Evolutionary conservation across 2,888 invertebrate species (phyloP), one percentile per base, ranked within the genome.

Genomic region (Perdita meconis): DNA sequence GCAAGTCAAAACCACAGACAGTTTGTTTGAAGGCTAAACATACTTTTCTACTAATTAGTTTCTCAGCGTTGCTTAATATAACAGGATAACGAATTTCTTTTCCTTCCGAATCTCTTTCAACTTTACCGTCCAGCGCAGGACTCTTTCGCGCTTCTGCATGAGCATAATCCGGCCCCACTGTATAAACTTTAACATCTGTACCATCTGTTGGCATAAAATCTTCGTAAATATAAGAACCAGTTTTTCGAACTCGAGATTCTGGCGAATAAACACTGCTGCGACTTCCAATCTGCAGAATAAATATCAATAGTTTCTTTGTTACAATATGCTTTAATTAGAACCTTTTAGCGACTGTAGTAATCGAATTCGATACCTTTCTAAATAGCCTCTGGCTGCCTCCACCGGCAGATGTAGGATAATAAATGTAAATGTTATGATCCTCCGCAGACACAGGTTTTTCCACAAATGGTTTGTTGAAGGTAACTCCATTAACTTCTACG

Each of bases 181-280:
- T 99, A 93, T 99, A 99, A 30, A 99, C 99, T 93, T 96, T 95
- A 57, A 92, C 92, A 67, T 92, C 92, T 1, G 94, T 94, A 93
- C 99, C 99, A 94, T 99, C 99, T 42, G 99, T 99, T 5, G 99
- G 99, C 98, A 99, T 99, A 93, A 99, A 99, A 93, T 99, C 99
- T 94, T 99, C 99, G 92, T 99, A 99, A 91, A 99, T 99, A 93
- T 97, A 99, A 12, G 98, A 99, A 53, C 99, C 99, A 59, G 97
- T 97, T 93, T 98, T 98, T 67, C 99, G 94, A 6, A 99, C 98
- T 88, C 98, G 95, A 53, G 98, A 98, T 93, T 98, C 98, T 6
- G 98, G 98, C 0, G 98, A 99, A 93, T 99, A 99, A 72, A 99
- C 98, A 93, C 99, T 99, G 93, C 99, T 99, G 69, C 99, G 95